Evolutionary conservation across 1,140 invertebrate genomes (phyloP), one percentile per base, ranked within the genome.

Genomic region (Calycopis cecrops): DNA sequence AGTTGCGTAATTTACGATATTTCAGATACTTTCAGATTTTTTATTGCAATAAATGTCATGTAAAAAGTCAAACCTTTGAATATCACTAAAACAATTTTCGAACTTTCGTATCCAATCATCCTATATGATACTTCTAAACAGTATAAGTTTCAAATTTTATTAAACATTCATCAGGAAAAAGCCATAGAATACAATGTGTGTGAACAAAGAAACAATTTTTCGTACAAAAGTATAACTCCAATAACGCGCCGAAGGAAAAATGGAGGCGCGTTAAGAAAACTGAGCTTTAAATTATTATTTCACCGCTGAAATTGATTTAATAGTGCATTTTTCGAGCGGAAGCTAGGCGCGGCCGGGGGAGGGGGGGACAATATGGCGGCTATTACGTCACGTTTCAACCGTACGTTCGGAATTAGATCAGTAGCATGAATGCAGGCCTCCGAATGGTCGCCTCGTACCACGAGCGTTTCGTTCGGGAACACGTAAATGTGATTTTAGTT

Each of bases 401-500:
- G 70, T 75, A 74, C 79, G 69, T 71, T 76, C 67, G 65, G 71
- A 85, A 83, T 81, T 84, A 81, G 82, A 80, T 79, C 82, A 85
- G 82, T 85, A 63, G 69, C 70, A 63, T 71, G 57, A 62, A 65
- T 57, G 69, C 71, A 52, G 47, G 59, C 65, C 49, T 63, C 38
- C 21, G 66, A 53, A 51, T 53, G 75, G 63, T 48, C 63, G 63
- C 50, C 40, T 48, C 35, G 35, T 35, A n/a, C 37, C 18, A 42
- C 18, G 37, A 48, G 37, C 50, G 16, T 21, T 42, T 44, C 57
- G 55, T 57, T 44, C 50, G 33, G 34, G 54, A 42, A 62, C 59
- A 59, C 70, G 68, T 67, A 67, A 52, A 53, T 16, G 42, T 50
- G 28, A 42, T 48, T 53, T 52, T 47, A 48, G 42, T 48, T 48